A percentile compares a stretch with the other conserved stretches of the same genome.
These are phyloP conservation scores for Tenthredo scrophulariae DNA, from an alignment of 2,888 invertebrate species.

Conservation along the genomic window DNA sequence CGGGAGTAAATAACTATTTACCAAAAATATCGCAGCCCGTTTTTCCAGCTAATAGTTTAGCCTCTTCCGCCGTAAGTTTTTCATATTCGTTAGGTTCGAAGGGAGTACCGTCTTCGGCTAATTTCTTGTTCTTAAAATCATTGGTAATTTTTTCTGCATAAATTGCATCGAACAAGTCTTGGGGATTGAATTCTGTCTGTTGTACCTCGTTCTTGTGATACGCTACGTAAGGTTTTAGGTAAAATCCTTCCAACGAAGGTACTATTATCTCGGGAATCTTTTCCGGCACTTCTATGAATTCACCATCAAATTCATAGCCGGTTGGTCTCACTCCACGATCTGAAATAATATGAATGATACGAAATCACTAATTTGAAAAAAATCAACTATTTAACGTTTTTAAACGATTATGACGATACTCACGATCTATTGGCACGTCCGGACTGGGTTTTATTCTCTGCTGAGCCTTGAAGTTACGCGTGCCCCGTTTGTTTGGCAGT, in stretches of 20 bases:
- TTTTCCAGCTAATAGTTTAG: slow-evolving; percentile 84
- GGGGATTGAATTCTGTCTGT: slow-evolving; percentile 90
- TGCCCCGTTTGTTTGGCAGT: slow-evolving; percentile 88
- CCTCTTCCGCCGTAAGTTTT: slow-evolving; percentile 86
- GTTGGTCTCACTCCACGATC: slow-evolving; percentile 85
- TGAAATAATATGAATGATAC: slow-evolving; percentile 68
- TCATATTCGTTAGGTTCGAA: slow-evolving; percentile 87
- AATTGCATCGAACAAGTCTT: slow-evolving; percentile 90
- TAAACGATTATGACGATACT: slow-evolving; percentile 63
- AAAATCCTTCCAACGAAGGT: slow-evolving; percentile 90
- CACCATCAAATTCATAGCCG: slow-evolving; percentile 81
- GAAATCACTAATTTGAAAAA: neutral
- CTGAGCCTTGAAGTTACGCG: slow-evolving; percentile 82
- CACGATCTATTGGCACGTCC: slow-evolving; percentile 85
- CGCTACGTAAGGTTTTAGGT: slow-evolving; percentile 96
- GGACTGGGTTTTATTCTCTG: slow-evolving; percentile 82
- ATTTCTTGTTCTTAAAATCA: slow-evolving; percentile 86
- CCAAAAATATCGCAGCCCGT: slow-evolving; percentile 91
- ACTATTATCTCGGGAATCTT: slow-evolving; percentile 96
- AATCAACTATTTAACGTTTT: slow-evolving; percentile 14
- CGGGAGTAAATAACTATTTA: neutral
- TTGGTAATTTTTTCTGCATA: slow-evolving; percentile 89
- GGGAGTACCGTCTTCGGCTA: slow-evolving; percentile 85
- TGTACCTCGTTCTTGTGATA: slow-evolving; percentile 86
- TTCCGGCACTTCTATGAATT: slow-evolving; percentile 87